A percentile compares a stretch with the other conserved stretches of the same genome.
These are phyloP conservation scores for Fopius arisanus DNA, from an alignment of 1,140 invertebrate species.

Conservation along the genomic window DNA sequence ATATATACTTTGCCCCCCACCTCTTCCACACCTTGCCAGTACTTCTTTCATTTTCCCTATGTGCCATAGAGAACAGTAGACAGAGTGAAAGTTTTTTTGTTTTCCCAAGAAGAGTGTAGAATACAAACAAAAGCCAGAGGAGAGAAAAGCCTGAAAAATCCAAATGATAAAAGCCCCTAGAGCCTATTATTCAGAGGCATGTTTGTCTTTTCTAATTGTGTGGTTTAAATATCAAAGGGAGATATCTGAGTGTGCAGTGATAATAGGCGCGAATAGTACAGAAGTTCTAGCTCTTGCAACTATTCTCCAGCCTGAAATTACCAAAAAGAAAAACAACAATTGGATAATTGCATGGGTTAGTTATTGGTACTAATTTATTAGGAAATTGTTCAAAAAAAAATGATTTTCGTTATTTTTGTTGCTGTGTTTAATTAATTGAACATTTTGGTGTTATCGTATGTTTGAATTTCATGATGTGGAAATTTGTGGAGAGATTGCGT, in stretches of 20 bases:
- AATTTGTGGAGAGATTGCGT: too few species aligned
- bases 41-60: not conserved
- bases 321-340: too few species aligned
- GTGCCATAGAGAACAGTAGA: not conserved
- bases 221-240: not conserved
- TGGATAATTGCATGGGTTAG: too few species aligned
- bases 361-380: too few species aligned
- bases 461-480: too few species aligned
- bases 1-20: too few species aligned
- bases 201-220: not conserved
- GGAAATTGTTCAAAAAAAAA: too few species aligned
- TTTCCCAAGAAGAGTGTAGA: not conserved
- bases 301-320: too few species aligned
- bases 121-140: not conserved
- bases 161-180: not conserved
- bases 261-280: not conserved
- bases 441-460: too few species aligned
- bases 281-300: not conserved
- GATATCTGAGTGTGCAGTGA: not conserved
- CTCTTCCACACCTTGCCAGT: not conserved
- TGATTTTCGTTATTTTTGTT: too few species aligned
- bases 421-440: too few species aligned
- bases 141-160: not conserved
- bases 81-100: not conserved
- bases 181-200: not conserved